phyloP scores from a whole-genome alignment of 2,797 vertebrate species.

The Hafferia zeledoni region DNA sequence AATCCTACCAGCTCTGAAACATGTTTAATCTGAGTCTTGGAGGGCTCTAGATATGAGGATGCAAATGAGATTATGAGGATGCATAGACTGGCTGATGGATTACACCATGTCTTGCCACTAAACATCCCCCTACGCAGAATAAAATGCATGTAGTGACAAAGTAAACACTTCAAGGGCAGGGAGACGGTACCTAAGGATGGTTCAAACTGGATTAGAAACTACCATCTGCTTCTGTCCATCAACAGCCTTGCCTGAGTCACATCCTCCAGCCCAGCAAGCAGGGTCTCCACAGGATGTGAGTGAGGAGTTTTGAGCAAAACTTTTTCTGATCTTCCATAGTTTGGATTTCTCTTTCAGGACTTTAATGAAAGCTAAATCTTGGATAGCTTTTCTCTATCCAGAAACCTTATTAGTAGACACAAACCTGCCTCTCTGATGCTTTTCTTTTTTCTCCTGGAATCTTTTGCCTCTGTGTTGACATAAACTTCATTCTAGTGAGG shows the following conservation, averaged over 20 bases:
- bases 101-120: background rate
- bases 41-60: background rate
- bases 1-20: background rate
- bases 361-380: background rate
- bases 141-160: background rate
- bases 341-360: background rate
- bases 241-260: background rate
- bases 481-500: background rate
- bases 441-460: background rate
- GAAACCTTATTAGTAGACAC: background rate
- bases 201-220: background rate
- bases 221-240: background rate
- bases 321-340: rapidly evolving
- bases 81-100: background rate
- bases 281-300: background rate
- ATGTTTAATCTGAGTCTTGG: background rate
- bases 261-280: background rate
- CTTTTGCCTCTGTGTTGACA: background rate
- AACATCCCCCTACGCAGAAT: background rate
- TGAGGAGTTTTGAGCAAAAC: background rate
- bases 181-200: background rate
- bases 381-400: background rate
- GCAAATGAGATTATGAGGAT: background rate
- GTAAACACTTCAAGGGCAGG: background rate
- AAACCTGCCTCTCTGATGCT: background rate